phyloP scores from a whole-genome alignment of 2,797 vertebrate genomes.

The Taenioides sp. region DNA sequence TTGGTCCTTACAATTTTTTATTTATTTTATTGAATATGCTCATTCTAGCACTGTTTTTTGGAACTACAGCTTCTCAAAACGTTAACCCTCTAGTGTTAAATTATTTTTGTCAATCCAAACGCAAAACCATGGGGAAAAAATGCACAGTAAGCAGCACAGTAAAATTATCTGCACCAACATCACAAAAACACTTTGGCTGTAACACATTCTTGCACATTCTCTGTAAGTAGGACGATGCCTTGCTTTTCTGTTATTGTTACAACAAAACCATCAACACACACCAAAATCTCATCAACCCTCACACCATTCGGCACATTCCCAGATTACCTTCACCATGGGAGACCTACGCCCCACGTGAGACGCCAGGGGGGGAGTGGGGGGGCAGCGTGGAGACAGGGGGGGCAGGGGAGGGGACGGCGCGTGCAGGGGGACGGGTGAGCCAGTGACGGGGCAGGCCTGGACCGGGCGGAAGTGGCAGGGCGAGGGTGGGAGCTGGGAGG shows the following conservation, averaged over 20 bases:
- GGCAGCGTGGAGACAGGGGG: conserved; percentile 59
- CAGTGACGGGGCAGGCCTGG: conserved; percentile 23
- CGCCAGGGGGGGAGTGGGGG: conserved; percentile 69
- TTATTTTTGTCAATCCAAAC: too few species aligned
- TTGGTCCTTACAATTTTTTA: too few species aligned
- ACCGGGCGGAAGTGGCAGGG: conserved; percentile 16
- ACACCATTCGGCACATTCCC: conserved; percentile 16
- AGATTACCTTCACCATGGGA: conserved; percentile 88
- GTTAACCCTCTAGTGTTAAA: too few species aligned
- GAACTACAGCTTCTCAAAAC: too few species aligned
- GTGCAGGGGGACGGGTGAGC: conserved; percentile 6
- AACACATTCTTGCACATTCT: not conserved
- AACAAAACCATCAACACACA: not conserved
- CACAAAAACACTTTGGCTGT: not conserved
- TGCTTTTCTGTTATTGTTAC: not conserved
- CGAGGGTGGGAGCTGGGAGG: conserved; percentile 25
- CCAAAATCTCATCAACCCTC: conserved; percentile 4
- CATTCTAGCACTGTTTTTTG: too few species aligned
- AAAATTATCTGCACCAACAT: not conserved
- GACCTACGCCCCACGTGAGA: conserved; percentile 80
- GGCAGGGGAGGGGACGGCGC: conserved; percentile 25
- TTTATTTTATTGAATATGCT: too few species aligned
- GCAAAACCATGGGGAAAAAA: too few species aligned
- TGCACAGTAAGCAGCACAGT: not conserved
- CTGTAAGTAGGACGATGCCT: not conserved